Evolutionary conservation across 92 coral and sea anemone genomes (phyloP).

Genomic region (Isaurus tuberculatus): DNA sequence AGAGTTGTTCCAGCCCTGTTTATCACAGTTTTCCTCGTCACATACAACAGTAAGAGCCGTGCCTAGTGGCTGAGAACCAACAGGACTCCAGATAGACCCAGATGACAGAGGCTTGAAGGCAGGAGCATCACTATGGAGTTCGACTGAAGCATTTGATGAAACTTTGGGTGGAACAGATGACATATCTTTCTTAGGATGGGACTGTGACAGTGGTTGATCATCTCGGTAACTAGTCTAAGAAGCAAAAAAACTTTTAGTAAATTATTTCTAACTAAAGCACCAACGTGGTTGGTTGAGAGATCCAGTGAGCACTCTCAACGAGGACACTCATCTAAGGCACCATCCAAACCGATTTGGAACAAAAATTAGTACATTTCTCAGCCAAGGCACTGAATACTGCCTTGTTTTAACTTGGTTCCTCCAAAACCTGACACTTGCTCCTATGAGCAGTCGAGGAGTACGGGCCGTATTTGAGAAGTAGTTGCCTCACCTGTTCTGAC

Average conservation of each 20-base stretch:
- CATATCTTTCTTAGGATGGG: conserved; percentile 45
- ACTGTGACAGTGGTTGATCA: conserved; percentile 14
- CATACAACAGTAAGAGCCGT: conserved; percentile 79
- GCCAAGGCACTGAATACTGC: too few species aligned
- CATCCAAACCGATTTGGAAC: too few species aligned
- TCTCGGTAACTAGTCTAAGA: conserved; percentile 27
- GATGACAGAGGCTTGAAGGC: conserved; percentile 85
- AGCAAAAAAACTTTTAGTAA: background rate
- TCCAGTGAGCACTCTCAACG: too few species aligned
- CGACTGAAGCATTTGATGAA: conserved; percentile 53
- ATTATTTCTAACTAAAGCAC: too few species aligned
- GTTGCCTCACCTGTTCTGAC: conserved; percentile 87
- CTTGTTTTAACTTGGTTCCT: too few species aligned
- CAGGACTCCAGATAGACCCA: conserved; percentile 91
- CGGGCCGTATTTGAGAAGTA: too few species aligned
- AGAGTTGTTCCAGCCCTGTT: conserved; percentile 96
- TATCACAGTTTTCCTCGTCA: conserved; percentile 83
- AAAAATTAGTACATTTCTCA: too few species aligned
- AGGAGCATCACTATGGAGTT: conserved; percentile 66
- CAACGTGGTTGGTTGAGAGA: background rate
- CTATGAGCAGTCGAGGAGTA: too few species aligned
- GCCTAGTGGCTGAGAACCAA: conserved; percentile 60
- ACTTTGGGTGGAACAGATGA: conserved; percentile 62
- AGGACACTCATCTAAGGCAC: too few species aligned
- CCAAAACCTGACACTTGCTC: too few species aligned